Evolutionary conservation across 2,113 vertebrate species (phyloP).

Genomic region (Hylia prasina): DNA sequence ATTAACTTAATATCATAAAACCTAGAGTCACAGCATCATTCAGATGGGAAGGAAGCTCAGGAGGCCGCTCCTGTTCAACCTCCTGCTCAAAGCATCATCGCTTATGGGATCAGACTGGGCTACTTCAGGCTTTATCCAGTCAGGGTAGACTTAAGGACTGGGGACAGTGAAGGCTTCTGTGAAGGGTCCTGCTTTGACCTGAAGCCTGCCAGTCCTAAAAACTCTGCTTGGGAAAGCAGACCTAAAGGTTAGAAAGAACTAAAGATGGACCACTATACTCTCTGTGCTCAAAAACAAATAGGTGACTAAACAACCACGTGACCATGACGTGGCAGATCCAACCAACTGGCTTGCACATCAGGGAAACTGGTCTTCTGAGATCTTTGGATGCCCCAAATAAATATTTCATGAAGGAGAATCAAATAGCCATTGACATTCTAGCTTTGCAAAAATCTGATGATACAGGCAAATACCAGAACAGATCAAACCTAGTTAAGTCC

Average conservation of each 20-base stretch:
- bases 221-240: not conserved
- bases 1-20: not conserved
- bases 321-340: not conserved
- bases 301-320: not conserved
- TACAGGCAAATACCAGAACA: not conserved
- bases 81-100: not conserved
- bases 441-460: not conserved
- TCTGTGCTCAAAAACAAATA: not conserved
- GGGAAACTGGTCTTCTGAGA: not conserved
- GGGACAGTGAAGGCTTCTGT: not conserved
- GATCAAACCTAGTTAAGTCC: not conserved
- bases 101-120: not conserved
- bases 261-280: not conserved
- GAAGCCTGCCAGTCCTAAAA: not conserved
- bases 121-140: not conserved
- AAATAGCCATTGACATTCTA: not conserved
- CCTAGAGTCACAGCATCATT: fast-evolving
- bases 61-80: not conserved
- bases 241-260: not conserved
- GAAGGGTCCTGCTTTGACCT: not conserved
- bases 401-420: not conserved
- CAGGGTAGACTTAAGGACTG: not conserved
- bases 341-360: not conserved
- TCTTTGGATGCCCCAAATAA: not conserved
- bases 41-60: not conserved